phyloP scores from a whole-genome alignment of 1,140 invertebrate species.

The Amyelois transitella region DNA sequence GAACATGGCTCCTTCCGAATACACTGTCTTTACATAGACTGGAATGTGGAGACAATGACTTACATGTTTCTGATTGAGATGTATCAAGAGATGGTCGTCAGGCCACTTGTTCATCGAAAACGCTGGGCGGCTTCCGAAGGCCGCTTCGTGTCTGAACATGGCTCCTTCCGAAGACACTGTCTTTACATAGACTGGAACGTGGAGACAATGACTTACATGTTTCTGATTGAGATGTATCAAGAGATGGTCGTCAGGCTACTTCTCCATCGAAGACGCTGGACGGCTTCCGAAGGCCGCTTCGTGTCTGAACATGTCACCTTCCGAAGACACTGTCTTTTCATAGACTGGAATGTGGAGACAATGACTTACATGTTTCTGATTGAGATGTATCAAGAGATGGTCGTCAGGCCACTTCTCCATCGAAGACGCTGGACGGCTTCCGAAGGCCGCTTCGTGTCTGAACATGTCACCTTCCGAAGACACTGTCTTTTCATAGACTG shows the following conservation, averaged over 20 bases:
- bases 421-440: slow-evolving; percentile 76
- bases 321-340: too few species aligned
- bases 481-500: too few species aligned
- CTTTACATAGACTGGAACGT: too few species aligned
- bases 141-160: slow-evolving; percentile 79
- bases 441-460: slow-evolving; percentile 80
- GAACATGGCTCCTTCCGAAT: slow-evolving; percentile 81
- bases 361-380: slow-evolving; percentile 80
- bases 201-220: slow-evolving; percentile 76
- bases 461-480: slow-evolving; percentile 82
- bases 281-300: slow-evolving; percentile 81
- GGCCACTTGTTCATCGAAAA: slow-evolving; percentile 23
- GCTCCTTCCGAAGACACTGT: too few species aligned
- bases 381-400: slow-evolving; percentile 82
- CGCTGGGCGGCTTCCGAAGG: slow-evolving; percentile 79
- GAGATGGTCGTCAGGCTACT: slow-evolving; percentile 75
- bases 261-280: too few species aligned
- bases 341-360: too few species aligned
- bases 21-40: too few species aligned
- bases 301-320: slow-evolving; percentile 80
- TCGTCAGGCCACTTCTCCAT: too few species aligned
- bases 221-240: slow-evolving; percentile 85
- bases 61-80: slow-evolving; percentile 85
- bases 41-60: too few species aligned
- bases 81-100: slow-evolving; percentile 78